Evolutionary conservation across 1,140 invertebrate species (phyloP).

Genomic region (Helicoverpa armigera): DNA sequence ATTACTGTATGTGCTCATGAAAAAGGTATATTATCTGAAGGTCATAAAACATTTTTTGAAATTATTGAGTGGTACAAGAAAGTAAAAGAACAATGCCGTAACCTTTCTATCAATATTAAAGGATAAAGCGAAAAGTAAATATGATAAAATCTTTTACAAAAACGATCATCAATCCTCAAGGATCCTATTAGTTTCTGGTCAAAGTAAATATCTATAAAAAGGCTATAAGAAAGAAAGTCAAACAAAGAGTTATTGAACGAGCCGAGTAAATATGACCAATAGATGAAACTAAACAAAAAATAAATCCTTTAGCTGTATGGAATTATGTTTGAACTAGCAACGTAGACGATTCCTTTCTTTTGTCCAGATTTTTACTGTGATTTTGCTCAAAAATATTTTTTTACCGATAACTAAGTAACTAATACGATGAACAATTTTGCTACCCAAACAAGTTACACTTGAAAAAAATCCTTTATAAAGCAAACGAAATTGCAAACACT

Average conservation of each 20-base stretch:
- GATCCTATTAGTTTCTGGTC: conserved; percentile 31
- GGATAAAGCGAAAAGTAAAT: neutral
- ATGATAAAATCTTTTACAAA: neutral
- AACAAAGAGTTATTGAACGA: conserved; percentile 46
- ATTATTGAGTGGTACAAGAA: too few relatives aligned
- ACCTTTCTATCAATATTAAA: neutral
- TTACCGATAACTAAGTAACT: too few relatives aligned
- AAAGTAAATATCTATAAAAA: conserved; percentile 47
- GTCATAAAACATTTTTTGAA: too few relatives aligned
- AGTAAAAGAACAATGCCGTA: too few relatives aligned
- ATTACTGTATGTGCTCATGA: too few relatives aligned
- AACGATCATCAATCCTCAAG: neutral
- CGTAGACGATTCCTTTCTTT: conserved; percentile 19
- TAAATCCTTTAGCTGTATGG: conserved; percentile 16
- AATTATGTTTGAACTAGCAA: conserved; percentile 24
- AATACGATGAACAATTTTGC: too few relatives aligned
- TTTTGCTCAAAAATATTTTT: too few relatives aligned
- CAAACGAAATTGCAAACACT: too few relatives aligned
- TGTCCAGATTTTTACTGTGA: neutral
- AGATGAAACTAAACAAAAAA: conserved; percentile 38
- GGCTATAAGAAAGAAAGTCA: conserved; percentile 36
- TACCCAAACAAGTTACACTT: too few relatives aligned
- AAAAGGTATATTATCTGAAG: too few relatives aligned
- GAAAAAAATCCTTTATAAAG: too few relatives aligned
- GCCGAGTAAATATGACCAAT: conserved; percentile 12